These are phyloP conservation scores for Phataginus tetradactyla DNA, from an alignment of 2,797 vertebrate species.

Conservation along the genomic window DNA sequence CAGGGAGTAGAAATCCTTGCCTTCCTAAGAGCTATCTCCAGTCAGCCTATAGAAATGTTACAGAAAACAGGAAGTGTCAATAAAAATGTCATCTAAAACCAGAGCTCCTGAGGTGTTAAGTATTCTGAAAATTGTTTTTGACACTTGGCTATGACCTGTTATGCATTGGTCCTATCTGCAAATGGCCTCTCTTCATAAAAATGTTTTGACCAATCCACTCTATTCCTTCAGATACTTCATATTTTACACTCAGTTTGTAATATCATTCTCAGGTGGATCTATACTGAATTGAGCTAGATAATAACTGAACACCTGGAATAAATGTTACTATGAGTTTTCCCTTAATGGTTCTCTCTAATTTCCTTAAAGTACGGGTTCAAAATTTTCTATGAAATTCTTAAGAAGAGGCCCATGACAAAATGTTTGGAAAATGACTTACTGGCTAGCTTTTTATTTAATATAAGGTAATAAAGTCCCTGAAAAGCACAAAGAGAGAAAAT, in stretches of 20 bases:
- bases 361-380: not conserved
- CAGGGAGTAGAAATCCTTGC: not conserved
- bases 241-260: conserved; percentile 15
- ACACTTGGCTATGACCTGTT: conserved; percentile 26
- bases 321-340: not conserved
- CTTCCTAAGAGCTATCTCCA: conserved; percentile 45
- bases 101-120: not conserved
- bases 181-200: not conserved
- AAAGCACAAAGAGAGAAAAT: not conserved
- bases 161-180: not conserved
- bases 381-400: not conserved
- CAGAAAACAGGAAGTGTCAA: not conserved
- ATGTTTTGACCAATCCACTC: not conserved
- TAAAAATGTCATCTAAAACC: conserved; percentile 26
- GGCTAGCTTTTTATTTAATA: not conserved
- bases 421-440: not conserved
- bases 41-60: not conserved
- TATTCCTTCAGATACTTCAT: not conserved
- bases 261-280: not conserved
- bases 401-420: not conserved
- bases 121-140: conserved; percentile 48
- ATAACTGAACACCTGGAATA: not conserved
- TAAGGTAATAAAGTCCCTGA: not conserved
- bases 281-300: not conserved
- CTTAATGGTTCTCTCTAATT: not conserved